Percentiles rank a stretch among this genome's conserved stretches.
phyloP scores from a whole-genome alignment of 2,797 vertebrate genomes.

The Sternotherus odoratus region DNA sequence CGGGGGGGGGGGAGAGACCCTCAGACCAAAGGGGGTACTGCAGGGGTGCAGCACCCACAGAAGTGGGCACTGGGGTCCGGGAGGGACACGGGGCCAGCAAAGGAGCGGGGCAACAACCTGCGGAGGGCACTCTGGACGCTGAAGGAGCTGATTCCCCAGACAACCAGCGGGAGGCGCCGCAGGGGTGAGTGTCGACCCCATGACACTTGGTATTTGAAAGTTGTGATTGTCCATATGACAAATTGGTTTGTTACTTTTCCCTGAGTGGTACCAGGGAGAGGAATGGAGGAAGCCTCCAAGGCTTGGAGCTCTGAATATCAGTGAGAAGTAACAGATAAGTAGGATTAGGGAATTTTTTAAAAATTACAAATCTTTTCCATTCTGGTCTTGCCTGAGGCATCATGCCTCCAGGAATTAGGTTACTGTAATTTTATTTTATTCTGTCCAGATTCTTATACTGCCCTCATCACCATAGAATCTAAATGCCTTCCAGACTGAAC shows the following conservation, averaged over 20 bases:
- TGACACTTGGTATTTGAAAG: background rate
- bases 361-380: background rate
- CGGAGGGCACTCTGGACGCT: too few species aligned
- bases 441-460: slow-evolving; percentile 1
- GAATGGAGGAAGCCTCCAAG: background rate
- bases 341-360: background rate
- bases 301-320: background rate
- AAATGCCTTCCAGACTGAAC: background rate
- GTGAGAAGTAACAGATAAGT: background rate
- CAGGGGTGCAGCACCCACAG: too few species aligned
- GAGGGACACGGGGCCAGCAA: too few species aligned
- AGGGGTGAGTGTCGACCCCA: too few species aligned
- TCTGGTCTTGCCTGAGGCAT: slow-evolving; percentile 30
- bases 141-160: too few species aligned
- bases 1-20: too few species aligned
- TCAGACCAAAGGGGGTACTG: too few species aligned
- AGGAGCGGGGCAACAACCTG: too few species aligned
- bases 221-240: background rate
- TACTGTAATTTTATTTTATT: slow-evolving; percentile 34
- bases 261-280: rapidly evolving
- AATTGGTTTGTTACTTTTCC: background rate
- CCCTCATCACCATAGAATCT: background rate
- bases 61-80: too few species aligned
- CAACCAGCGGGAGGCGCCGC: too few species aligned
- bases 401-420: background rate